Evolutionary conservation across 2,888 invertebrate genomes (phyloP), one percentile per base, ranked within the genome.

Genomic region (Cyclophora punctaria): DNA sequence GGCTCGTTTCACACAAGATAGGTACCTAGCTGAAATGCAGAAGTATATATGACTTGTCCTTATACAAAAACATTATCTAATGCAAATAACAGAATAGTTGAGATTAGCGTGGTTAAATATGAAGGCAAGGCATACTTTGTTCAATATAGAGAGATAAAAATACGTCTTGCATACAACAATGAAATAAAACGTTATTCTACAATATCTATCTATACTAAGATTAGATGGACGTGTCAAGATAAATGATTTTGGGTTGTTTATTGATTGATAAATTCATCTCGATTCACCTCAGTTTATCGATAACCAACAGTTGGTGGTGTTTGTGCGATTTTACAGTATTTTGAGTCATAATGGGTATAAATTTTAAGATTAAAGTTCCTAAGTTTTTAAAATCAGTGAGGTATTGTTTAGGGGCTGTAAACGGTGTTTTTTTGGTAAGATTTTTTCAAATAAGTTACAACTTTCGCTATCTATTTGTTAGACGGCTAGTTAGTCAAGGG

Each of bases 371-470:
- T 80, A 90, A 58, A 87, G 86, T 86, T 80, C 91, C 83, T 78
- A 79, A 74, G 48, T 55, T 75, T 51, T 64, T 88, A 2, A 86
- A 82, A 60, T 85, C 86, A 35, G 80, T 95, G 69, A 93, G 92
- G 72, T 94, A 94, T 80, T 89, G 92, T 45, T 89, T 95, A 64
- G 93, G 93, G 67, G 87, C 90, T 47, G 92, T 95, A 67, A 95
- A 95, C 80, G 84, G 93, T 56, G 69, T 93, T 47, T 93, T 95
- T 85, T 89, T 94, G 92, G 95, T 95, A 80, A 92, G 93, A 89
- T 43, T 35, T 34, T 37, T 34, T 20, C 20, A 20, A 20, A 20
- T 20, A 20, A 20, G 20, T 20, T 20, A 20, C 20, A 20, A 20
- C 20, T 20, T 20, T 20, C 20, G 20, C 20, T 20, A 20, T 20